Base-by-base conservation (phyloP, 2,113 vertebrate genomes). In the Varanus komodoensis region DNA sequence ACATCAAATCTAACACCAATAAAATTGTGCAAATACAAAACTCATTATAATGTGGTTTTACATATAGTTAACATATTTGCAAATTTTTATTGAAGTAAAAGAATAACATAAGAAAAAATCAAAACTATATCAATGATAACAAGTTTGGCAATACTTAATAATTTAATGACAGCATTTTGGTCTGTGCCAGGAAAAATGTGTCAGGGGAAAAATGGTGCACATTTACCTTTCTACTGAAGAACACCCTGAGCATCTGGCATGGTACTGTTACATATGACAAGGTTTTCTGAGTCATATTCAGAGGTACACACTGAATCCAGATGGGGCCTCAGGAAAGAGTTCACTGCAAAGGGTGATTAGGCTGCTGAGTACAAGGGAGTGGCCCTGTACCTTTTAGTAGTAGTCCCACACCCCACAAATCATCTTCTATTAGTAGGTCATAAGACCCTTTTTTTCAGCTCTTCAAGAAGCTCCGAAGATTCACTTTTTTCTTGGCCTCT, bases 71-170 rank as follows among this genome's bases (percentile, higher is more conserved):
- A 86, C 1, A 52, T 0, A 93, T 84, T 69, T 81, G 2, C n/a
- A 87, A 88, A 89, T 6, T 17, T 71, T 3, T 83, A 87, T 15
- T 75, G 6, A 89, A 89, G 52, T 74, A 80, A 92, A 90, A 50
- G 77, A 68, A 21, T 0, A 0, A 21, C 29, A 82, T 54, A 23
- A 0, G 84, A 87, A 19, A 74, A 27, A 88, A 79, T n/a, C 29
- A 48, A 87, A 87, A 7, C 19, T n/a, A 32, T n/a, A 74, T 32
- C 69, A 79, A 29, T 23, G 52, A 79, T 32, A 87, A 0, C 17
- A 23, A 57, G 23, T 3, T 52, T 86, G 17, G 23, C n/a, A 69
- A 9, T 48, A 87, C 15, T 67, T 86, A 74, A 82, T n/a, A 81
- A n/a, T 57, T 50, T 3, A 12, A 27, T 57, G 54, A 23, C 17